A percentile compares a stretch with the other conserved stretches of the same genome.
phyloP scores from a whole-genome alignment of 2,113 vertebrate species.

The Vombatus ursinus region DNA sequence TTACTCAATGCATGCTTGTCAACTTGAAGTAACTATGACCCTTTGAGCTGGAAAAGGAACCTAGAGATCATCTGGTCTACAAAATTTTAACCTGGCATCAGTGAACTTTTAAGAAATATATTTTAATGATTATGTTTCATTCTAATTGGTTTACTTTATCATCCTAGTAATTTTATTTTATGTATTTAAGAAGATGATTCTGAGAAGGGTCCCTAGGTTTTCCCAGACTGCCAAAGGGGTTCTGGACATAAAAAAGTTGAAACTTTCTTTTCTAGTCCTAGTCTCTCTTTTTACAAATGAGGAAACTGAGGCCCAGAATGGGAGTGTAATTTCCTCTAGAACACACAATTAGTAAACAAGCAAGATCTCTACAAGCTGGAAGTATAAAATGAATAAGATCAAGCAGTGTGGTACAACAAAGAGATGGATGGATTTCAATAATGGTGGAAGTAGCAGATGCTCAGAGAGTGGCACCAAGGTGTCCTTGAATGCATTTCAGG shows the following conservation, averaged over 20 bases:
- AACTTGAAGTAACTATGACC: not conserved
- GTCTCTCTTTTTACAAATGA: not conserved
- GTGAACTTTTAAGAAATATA: not conserved
- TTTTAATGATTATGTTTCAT: not conserved
- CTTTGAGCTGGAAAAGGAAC: not conserved
- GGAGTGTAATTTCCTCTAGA: constrained; percentile 20
- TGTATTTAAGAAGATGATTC: not conserved
- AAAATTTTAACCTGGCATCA: not conserved
- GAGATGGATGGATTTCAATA: constrained; percentile 15
- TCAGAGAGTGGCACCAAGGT: not conserved
- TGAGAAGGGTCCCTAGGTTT: not conserved
- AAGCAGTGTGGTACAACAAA: no score
- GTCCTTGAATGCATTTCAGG: constrained; percentile 44
- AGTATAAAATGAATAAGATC: no score
- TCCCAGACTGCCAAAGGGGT: not conserved
- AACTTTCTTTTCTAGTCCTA: no score
- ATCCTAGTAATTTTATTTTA: not conserved
- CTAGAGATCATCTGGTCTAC: not conserved
- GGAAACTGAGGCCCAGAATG: constrained; percentile 5
- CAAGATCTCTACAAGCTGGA: no score
- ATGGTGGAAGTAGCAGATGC: constrained; percentile 28
- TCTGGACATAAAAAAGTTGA: no score
- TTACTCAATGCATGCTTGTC: not conserved
- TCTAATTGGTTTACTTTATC: not conserved
- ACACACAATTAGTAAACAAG: not conserved